Evolutionary conservation across 2,113 vertebrate genomes (phyloP), one percentile per base, ranked within the genome.

Genomic region (Ptyas mucosa): DNA sequence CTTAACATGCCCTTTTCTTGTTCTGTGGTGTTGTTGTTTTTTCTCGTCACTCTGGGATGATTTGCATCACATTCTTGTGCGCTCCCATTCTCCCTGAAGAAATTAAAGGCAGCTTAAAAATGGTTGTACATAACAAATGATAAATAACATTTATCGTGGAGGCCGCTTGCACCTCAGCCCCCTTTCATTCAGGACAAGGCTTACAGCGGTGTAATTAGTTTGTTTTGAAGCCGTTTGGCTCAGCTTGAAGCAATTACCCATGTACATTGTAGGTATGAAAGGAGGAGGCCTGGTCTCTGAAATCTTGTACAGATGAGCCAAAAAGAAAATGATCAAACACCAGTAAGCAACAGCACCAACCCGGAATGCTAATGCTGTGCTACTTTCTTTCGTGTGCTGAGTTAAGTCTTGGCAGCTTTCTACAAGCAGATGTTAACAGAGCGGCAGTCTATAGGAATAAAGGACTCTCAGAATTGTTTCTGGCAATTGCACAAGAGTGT

Each of bases 221-320:
- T 94, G 64, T 92, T 93, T 94, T 96, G 81, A 95, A 95, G 96
- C 93, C 87, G 93, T 95, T 96, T 95, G 95, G 94, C 96, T 89
- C 89, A 89, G 94, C 92, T 95, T 90, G 92, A 53, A 95, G 92
- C 91, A 89, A 94, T 97, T 96, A 94, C 87, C 51, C 21, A n/a
- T 91, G 95, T 93, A 88, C 55, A 88, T 89, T 53, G 88, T 85
- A 85, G 24, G 57, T 87, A 39, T 53, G 61, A 87, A 49, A 92
- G 89, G 52, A 69, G 89, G 57, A 95, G 87, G 58, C 87, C 93
- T 89, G 89, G 51, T 23, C 90, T 94, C 58, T 94, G 89, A 91
- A 95, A 87, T 34, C 87, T 92, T 91, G 93, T 89, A 86, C 51
- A 3, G 94, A 1, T 61, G 85, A 81, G 90, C 93, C 0, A 11